Base-by-base conservation (phyloP, 2,888 invertebrate genomes). In the Diarsia rubi region DNA sequence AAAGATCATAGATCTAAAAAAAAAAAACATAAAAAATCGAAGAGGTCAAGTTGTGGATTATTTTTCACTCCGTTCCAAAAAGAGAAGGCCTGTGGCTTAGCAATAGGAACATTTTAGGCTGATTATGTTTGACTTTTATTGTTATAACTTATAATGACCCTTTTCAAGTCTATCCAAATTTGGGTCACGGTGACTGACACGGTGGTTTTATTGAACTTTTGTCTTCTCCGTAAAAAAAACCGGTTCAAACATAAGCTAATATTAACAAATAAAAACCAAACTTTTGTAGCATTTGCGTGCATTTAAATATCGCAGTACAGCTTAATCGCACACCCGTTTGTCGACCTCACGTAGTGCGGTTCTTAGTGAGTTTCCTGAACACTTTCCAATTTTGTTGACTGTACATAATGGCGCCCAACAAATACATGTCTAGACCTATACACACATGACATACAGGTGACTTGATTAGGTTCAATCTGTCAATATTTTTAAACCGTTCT, bases 401-500 rank as follows among this genome's bases (percentile, higher is more conserved):
- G 45, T 72, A 71, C 72, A 3, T 11, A 54, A 31, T 44, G 44
- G 44, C 37, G 63, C 21, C 47, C 21, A 37, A 72, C 70, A 80
- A 82, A 79, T 62, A 75, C 19, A 19, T 14, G 64, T 16, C 16
- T 19, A 21, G 31, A 37, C 11, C 21, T 19, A 21, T 47, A 45
- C 5, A 37, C 27, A 27, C 16, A 57, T 47, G 62, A 62, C 54
- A 69, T 54, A 24, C 14, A 16, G 52, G 59, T 65, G 52, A 69
- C 31, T 69, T 84, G 71, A 84, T 84, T 79, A 75, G 54, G 24
- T 72, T 37, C 31, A 6, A 21, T 69, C 66, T 63, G 84, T 80
- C 73, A 84, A 84, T 78, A 83, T 77, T 75, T 73, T 75, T 63
- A 65, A 75, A 63, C 42, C 42, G 19, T 68, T 73, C 60, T 24